phyloP scores from a whole-genome alignment of 2,797 vertebrate genomes.

The Sciaenops ocellatus region DNA sequence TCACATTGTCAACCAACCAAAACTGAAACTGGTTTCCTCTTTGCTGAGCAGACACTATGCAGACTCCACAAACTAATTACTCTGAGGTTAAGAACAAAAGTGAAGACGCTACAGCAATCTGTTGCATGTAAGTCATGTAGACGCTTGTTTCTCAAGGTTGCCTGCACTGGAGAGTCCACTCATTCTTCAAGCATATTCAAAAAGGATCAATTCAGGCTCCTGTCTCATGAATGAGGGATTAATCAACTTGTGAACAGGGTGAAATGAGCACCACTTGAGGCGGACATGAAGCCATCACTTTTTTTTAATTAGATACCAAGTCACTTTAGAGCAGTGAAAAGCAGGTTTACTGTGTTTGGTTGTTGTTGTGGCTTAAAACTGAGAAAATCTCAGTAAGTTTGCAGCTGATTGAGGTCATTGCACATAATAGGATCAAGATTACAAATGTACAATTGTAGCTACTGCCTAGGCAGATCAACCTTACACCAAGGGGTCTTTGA shows the following conservation, averaged over 20 bases:
- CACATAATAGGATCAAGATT: not conserved
- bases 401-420: not conserved
- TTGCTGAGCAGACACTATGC: not conserved
- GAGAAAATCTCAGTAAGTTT: not conserved
- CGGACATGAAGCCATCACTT: constrained; percentile 8
- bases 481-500: not conserved
- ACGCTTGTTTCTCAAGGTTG: not conserved
- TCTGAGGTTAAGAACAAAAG: not conserved
- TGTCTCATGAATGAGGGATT: constrained; percentile 18
- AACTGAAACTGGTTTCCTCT: constrained; percentile 7
- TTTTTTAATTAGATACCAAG: constrained; percentile 15
- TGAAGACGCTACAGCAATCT: constrained; percentile 1
- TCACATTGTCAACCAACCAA: not conserved
- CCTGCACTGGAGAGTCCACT: not conserved
- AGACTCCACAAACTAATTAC: not conserved
- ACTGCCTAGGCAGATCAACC: not conserved
- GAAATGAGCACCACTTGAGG: constrained; percentile 22
- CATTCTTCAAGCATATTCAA: constrained; percentile 21
- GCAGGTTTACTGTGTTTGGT: not conserved
- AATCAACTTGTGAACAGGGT: not conserved
- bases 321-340: not conserved
- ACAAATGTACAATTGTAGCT: not conserved
- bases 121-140: not conserved
- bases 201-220: not conserved
- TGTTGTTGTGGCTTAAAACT: not conserved